Evolutionary conservation across 1,140 invertebrate genomes (phyloP), one percentile per base, ranked within the genome.

Genomic region (Meteorus sp.): DNA sequence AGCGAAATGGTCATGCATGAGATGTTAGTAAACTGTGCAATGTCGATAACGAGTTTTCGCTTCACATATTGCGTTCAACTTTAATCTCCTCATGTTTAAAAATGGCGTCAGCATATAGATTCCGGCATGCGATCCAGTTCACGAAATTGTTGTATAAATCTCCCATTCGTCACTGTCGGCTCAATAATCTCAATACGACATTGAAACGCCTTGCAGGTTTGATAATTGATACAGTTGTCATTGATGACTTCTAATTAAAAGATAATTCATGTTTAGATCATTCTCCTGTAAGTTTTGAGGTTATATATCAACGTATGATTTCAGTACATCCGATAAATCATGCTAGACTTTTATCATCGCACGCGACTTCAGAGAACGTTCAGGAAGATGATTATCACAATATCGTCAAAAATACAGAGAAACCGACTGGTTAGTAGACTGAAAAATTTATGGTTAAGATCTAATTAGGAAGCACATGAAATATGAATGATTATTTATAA

Each of bases 401-500:
- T 53, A 83, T 84, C 27, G 82, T 84, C 41, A 80, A 79, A 63
- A 72, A 83, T 50, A 78, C 74, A 4, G 85, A 88, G 70, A 84
- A 83, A 69, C 43, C 80, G 11, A 85, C 80, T 76, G 84, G 85
- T 75, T 75, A 68, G 53, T 63, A n/a, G n/a, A n/a, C n/a, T n/a
- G n/a, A n/a, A n/a, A n/a, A 71, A 20, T 23, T 23, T 33, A 5
- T 50, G 19, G 13, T 48, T 37, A 27, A 29, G 27, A 57, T 11
- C 20, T 2, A n/a, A n/a, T n/a, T n/a, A n/a, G n/a, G n/a, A n/a
- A n/a, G n/a, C n/a, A n/a, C n/a, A n/a, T n/a, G n/a, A 43, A 11
- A 48, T 33, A 20, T 19, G 35, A 43, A 9, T 41, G 13, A 55
- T 35, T 35, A 45, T 56, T 22, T 37, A 57, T 43, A 23, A 4